Evolutionary conservation across 2,113 vertebrate species (phyloP), one percentile per base, ranked within the genome.

Genomic region (Mustela nigripes): DNA sequence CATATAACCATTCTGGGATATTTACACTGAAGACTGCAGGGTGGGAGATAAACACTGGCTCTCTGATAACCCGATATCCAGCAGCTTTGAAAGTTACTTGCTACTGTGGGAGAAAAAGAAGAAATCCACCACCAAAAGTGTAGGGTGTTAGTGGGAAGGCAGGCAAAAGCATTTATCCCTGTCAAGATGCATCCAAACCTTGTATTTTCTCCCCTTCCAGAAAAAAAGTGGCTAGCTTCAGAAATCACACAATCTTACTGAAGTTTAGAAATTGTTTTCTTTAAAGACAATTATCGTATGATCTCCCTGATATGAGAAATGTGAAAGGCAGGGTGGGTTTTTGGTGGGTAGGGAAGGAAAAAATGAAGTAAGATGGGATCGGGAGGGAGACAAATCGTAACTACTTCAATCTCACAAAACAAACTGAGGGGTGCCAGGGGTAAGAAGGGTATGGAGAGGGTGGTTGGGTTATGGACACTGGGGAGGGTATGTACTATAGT

Each of bases 31-130:
- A 65, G 84, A 89, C 11, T 83, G 14, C 36, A 94, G 84, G 56
- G 84, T 87, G 36, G 31, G 26, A 97, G 26, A 69, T 65, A 96
- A 97, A 92, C 50, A 84, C 42, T 81, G 53, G 53, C 28, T 96
- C 91, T 92, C 80, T 92, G 50, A 89, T 78, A 95, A 84, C 18
- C 24, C 83, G 45, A 56, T 60, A 91, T 15, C n/a, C 58, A 97
- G 33, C 63, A 93, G 33, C 74, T 94, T 56, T 87, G 31, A 31
- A 94, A 74, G 12, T 48, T 90, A 90, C 36, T 63, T 92, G 69
- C 22, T 92, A n/a, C n/a, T 71, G 53, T 84, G 11, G 42, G 9
- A 83, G 33, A n/a, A 48, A 67, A 53, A 71, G 6, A 95, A 50
- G 62, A 95, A 91, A 60, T 53, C 18, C n/a, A 63, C 31, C 42